Conservation (phyloP, 1,140 invertebrate species). For the Octopus sinensis region DNA sequence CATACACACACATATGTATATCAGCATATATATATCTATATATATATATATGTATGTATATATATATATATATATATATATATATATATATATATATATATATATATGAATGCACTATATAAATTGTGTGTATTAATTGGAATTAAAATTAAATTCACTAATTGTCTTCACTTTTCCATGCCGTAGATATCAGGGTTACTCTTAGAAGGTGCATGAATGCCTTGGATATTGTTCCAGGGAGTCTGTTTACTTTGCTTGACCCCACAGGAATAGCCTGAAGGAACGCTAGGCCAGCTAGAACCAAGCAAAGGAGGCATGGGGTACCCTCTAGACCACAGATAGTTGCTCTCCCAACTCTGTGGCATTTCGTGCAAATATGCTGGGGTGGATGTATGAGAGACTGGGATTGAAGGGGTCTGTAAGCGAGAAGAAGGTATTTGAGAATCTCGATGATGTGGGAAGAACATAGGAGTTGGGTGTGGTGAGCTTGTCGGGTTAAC, state of each 20-base stretch:
- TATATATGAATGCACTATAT: no score
- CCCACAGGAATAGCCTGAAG: not conserved
- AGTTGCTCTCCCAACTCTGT: conserved; percentile 7
- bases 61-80: no score
- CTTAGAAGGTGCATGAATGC: not conserved
- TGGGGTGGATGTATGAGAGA: not conserved
- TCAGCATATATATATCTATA: no score
- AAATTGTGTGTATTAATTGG: no score
- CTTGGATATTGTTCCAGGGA: not conserved
- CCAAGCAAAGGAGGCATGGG: not conserved
- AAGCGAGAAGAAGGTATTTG: not conserved
- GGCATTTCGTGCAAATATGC: not conserved
- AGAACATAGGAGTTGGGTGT: not conserved
- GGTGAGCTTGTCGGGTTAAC: not conserved
- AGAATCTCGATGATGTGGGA: not conserved
- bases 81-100: no score
- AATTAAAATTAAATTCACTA: no score
- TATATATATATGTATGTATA: no score
- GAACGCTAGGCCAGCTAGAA: not conserved
- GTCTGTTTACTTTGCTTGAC: not conserved
- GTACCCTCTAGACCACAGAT: not conserved
- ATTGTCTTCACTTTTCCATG: no score
- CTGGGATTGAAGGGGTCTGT: not conserved
- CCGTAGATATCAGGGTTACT: not conserved
- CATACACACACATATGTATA: no score